phyloP scores from a whole-genome alignment of 2,797 vertebrate species.

The Pampus argenteus region DNA sequence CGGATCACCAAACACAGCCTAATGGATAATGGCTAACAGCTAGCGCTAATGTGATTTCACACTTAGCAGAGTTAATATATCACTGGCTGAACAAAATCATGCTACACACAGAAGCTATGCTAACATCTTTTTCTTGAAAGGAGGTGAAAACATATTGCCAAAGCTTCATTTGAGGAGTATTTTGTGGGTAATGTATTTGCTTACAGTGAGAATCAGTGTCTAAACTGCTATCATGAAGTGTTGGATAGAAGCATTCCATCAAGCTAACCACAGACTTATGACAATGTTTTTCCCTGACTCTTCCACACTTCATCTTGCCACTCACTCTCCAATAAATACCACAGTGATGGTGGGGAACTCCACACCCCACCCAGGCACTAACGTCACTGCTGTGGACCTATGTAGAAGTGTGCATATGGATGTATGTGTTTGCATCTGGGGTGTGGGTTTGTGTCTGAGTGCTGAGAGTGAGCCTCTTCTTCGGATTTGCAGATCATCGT shows the following conservation, averaged over 20 bases:
- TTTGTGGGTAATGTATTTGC: conserved; percentile 1
- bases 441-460: conserved; percentile 16
- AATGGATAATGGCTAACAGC: conserved; percentile 79
- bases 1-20: conserved; percentile 75
- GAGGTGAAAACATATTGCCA: not conserved
- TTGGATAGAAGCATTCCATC: conserved; percentile 48
- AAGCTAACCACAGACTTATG: conserved; percentile 60
- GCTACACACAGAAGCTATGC: conserved; percentile 49
- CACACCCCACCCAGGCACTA: conserved; percentile 68
- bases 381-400: conserved; percentile 45
- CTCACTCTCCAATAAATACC: conserved; percentile 78
- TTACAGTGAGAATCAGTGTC: conserved; percentile 11
- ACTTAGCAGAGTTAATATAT: conserved; percentile 76
- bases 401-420: conserved; percentile 28
- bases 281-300: conserved; percentile 65
- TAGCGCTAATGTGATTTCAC: conserved; percentile 80
- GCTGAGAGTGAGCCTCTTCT: conserved; percentile 55
- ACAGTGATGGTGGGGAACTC: conserved; percentile 74
- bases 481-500: conserved; percentile 72
- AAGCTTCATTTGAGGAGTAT: conserved; percentile 23
- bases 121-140: conserved; percentile 43
- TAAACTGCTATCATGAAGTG: conserved; percentile 17
- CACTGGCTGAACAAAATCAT: conserved; percentile 60
- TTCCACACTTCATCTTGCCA: conserved; percentile 68
- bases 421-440: conserved; percentile 10